Percentiles rank a stretch among this genome's conserved stretches.
Conservation (phyloP, 2,113 vertebrate species). For the Actinemys pallida region DNA sequence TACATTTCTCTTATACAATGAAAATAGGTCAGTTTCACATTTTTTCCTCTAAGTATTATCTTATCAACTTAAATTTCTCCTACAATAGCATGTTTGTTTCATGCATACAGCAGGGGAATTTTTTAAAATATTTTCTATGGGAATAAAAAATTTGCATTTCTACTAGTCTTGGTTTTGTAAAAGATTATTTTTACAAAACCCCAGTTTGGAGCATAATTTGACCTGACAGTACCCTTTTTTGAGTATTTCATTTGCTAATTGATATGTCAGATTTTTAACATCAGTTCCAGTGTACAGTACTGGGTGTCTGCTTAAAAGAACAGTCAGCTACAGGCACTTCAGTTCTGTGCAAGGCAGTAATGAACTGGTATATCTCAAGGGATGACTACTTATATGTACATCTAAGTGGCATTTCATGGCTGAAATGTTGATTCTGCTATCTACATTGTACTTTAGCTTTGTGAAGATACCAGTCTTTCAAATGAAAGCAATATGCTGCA, state of each 20-base stretch:
- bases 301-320: background rate
- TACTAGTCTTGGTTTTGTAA: background rate
- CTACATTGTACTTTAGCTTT: background rate
- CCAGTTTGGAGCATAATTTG: conserved; percentile 38
- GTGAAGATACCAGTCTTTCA: background rate
- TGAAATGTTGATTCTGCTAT: background rate
- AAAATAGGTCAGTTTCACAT: background rate
- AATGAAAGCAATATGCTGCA: background rate
- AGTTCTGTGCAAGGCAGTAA: background rate
- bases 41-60: background rate
- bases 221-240: conserved; percentile 22
- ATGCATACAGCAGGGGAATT: conserved; percentile 13
- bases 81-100: background rate
- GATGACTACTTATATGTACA: background rate
- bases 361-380: background rate
- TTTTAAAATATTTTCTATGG: background rate
- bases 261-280: background rate
- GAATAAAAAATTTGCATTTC: background rate
- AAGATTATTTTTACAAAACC: background rate
- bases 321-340: background rate
- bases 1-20: background rate
- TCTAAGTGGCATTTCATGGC: background rate
- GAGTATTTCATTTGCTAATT: background rate
- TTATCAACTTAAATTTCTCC: background rate
- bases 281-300: background rate